Evolutionary conservation across 2,113 vertebrate species (phyloP).

Genomic region (Phalacrocorax pelagicus): DNA sequence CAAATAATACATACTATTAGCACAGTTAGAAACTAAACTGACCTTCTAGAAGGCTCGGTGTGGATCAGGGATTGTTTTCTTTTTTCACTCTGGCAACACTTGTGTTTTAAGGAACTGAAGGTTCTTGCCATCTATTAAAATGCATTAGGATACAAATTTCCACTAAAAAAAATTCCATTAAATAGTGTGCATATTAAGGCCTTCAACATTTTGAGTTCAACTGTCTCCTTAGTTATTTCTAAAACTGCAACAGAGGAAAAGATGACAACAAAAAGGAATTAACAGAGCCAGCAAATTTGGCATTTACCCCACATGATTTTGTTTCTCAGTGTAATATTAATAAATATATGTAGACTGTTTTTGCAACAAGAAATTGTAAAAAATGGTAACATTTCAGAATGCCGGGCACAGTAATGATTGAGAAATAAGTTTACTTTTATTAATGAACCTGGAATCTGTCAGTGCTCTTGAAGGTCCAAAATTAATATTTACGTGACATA

Average conservation of each 20-base stretch:
- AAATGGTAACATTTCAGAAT: background rate
- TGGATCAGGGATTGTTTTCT: background rate
- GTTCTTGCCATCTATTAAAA: background rate
- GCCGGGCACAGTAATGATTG: background rate
- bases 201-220: background rate
- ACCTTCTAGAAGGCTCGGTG: background rate
- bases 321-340: background rate
- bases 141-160: background rate
- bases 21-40: background rate
- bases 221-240: background rate
- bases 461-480: background rate
- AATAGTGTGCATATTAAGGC: background rate
- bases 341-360: background rate
- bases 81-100: background rate
- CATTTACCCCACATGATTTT: background rate
- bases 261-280: background rate
- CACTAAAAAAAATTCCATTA: background rate
- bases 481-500: background rate
- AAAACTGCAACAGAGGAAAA: background rate
- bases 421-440: background rate
- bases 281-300: background rate
- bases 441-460: background rate
- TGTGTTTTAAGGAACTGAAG: background rate
- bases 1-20: background rate
- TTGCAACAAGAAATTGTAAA: background rate